Evolutionary conservation across 1,140 invertebrate species (phyloP), one percentile per base, ranked within the genome.

Genomic region (Fragariocoptes setiger): DNA sequence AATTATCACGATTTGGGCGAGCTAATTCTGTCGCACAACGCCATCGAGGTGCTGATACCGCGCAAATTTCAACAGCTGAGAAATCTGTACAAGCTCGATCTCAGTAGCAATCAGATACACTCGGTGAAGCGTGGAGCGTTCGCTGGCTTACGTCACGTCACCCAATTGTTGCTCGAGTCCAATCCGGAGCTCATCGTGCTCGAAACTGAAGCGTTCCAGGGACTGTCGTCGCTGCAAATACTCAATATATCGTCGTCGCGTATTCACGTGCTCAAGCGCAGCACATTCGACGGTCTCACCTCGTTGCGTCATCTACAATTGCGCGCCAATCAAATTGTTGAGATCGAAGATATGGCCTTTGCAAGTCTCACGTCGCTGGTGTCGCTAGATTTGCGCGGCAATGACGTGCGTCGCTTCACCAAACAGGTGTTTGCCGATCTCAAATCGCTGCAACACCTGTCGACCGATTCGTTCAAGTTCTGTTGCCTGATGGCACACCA

Each of bases 401-500:
- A 56, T 44, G 19, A 37, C 2, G 47, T 56, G n/a, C 38, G 37
- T 14, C 16, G 17, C 38, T 57, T 36, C 43, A 48, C 39, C 22
- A 49, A 43, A 47, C 40, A 54, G 21, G 51, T 56, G n/a, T 58
- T 60, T 42, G 44, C 48, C 16, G 54, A 52, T 15, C 37, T 60
- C 15, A 49, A 47, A 14, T 48, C 45, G 35, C 42, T 60, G 5
- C 38, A 50, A 35, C 49, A 43, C 14, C 39, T 60, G 51, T 57
- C 52, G 31, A 59, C 56, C 0, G 60, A 62, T 45, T 55, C 55
- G 21, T 62, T 54, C 44, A 51, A 52, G 35, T 60, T 62, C 44
- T 62, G 60, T 39, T 62, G 59, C 37, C 47, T 58, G 40, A 54
- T 55, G 0, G 18, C 42, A 0, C 22, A 38, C 4, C 41, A 46